A percentile compares a stretch with the other conserved stretches of the same genome.
These are phyloP conservation scores for Strix occidentalis DNA, from an alignment of 2,797 vertebrate species.

Conservation along the genomic window DNA sequence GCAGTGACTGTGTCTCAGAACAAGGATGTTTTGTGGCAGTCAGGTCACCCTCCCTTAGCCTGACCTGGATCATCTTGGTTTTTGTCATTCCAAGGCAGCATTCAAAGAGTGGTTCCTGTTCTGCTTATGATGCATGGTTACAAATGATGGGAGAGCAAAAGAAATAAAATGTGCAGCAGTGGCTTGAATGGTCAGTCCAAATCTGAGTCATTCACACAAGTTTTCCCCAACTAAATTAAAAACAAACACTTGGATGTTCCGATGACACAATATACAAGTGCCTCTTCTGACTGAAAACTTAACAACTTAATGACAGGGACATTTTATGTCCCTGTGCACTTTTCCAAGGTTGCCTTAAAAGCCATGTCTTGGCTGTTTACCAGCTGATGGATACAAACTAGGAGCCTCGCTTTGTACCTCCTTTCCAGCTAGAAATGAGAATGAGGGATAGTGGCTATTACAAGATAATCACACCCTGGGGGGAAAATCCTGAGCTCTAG, in stretches of 20 bases:
- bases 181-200: not conserved
- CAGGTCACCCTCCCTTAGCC: not conserved
- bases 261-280: not conserved
- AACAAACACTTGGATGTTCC: not conserved
- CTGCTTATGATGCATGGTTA: not conserved
- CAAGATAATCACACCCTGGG: not conserved
- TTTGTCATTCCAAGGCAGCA: not conserved
- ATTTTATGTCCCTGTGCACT: not conserved
- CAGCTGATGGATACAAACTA: not conserved
- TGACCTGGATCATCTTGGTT: not conserved
- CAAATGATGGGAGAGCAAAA: not conserved
- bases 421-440: not conserved
- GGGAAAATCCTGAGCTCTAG: not conserved
- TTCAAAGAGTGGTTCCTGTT: not conserved
- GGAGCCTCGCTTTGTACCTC: not conserved
- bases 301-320: not conserved
- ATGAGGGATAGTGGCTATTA: not conserved
- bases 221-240: not conserved
- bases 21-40: not conserved
- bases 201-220: not conserved
- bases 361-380: not conserved
- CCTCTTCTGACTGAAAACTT: not conserved
- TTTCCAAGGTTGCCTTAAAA: not conserved
- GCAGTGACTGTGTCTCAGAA: not conserved
- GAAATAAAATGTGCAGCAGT: not conserved